Base-by-base conservation (phyloP, 1,140 invertebrate species). In the Drosophila gunungcola region DNA sequence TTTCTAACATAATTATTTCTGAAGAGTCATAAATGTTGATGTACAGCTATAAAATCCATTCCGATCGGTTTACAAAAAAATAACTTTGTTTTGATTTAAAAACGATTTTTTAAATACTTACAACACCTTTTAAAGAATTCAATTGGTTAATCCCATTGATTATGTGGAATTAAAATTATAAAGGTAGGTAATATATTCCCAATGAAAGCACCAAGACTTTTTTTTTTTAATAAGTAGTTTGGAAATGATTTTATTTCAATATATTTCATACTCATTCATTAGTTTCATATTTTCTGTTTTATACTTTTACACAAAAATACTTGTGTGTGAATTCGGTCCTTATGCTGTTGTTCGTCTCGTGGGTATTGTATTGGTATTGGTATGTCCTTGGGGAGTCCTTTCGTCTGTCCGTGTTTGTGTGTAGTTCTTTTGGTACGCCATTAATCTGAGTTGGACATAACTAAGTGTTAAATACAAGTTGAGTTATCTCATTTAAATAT, bases 211-310 rank as follows among this genome's bases (percentile, higher is more conserved):
- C 9, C 3, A 6, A n/a, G 2, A 1, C 3, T 0, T 21, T 21
- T 7, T 52, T 74, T 74, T 75, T 75, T 75, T 57, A 75, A 75
- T 75, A 75, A 75, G 73, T 75, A 86, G 82, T 86, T 86, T 86
- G 82, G 82, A 86, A 86, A 86, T 86, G 77, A 83, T 86, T 86
- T 86, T 86, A 86, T 86, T 84, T 86, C 79, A 86, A 88, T 86
- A 88, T 88, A 86, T 83, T 86, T 86, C 65, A 88, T 82, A 82
- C 88, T 86, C 64, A 82, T 88, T 77, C 83, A 82, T 81, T 88
- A 88, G 82, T 88, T 88, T 86, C 70, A 86, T 83, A 83, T 79
- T 86, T 82, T 86, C 60, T 68, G 78, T 60, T 78, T 70, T 88
- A 69, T 67, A 75, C 63, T 64, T 88, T 86, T 88, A 86, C 82